A percentile compares a stretch with the other conserved stretches of the same genome.
Conservation (phyloP, 2,797 vertebrate species). For the Cephalopachus bancanus region DNA sequence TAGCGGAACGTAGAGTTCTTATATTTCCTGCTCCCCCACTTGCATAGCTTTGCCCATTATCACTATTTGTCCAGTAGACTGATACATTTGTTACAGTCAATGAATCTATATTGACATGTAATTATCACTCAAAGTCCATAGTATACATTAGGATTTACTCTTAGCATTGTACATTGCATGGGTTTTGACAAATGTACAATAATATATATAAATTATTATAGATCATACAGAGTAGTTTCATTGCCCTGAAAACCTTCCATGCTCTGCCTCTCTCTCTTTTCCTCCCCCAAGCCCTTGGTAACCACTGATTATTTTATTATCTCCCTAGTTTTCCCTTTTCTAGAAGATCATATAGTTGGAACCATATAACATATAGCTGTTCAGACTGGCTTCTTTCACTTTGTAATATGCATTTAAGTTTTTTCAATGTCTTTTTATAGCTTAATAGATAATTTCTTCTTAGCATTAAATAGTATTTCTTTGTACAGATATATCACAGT, state of each 20-base stretch:
- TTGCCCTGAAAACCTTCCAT: neutral
- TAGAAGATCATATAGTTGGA: neutral
- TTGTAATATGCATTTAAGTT: neutral
- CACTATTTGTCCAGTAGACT: neutral
- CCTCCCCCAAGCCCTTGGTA: neutral
- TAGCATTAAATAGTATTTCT: neutral
- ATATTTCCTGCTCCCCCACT: neutral
- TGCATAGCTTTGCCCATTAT: neutral
- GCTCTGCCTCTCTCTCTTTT: fast-evolving
- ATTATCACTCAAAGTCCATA: neutral
- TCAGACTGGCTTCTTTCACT: neutral
- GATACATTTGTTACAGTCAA: neutral
- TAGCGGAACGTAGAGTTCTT: neutral
- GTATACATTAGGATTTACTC: neutral
- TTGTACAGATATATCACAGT: neutral
- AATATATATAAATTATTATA: neutral
- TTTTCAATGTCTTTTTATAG: neutral
- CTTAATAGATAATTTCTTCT: neutral
- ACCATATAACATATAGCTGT: neutral
- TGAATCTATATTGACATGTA: neutral
- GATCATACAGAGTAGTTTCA: neutral
- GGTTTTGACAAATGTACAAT: neutral
- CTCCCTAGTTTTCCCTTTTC: neutral
- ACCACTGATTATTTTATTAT: neutral
- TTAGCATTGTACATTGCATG: neutral